Evolutionary conservation across 2,888 invertebrate species (phyloP).

Genomic region (Cryptops parisi): DNA sequence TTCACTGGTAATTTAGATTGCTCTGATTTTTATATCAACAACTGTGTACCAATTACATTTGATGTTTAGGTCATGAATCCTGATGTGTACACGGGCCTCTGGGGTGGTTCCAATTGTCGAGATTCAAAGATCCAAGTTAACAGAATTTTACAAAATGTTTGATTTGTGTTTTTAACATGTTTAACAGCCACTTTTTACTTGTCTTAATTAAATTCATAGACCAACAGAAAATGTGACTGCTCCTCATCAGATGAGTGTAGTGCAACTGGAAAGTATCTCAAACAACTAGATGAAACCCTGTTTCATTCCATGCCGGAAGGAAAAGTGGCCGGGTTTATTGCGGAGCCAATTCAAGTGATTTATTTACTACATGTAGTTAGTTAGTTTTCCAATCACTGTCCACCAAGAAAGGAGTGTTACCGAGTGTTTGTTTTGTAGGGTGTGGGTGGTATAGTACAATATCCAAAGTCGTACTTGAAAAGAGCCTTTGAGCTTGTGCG

Average conservation of each 20-base stretch:
- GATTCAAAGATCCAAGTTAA: constrained; percentile 57
- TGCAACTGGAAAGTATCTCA: constrained; percentile 62
- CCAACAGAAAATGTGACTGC: constrained; percentile 56
- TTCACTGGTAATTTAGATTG: too few species aligned
- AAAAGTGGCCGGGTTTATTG: constrained; percentile 74
- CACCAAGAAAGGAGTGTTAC: too few species aligned
- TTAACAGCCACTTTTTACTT: too few species aligned
- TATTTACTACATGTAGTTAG: too few species aligned
- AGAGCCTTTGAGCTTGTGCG: constrained; percentile 62
- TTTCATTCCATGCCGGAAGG: constrained; percentile 61
- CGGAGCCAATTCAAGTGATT: constrained; percentile 74
- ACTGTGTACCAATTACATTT: background rate
- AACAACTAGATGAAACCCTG: constrained; percentile 65
- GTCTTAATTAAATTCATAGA: too few species aligned
- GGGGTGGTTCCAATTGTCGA: constrained; percentile 76
- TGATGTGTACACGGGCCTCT: constrained; percentile 66
- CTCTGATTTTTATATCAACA: background rate
- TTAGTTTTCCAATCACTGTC: too few species aligned
- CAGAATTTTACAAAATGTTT: too few species aligned
- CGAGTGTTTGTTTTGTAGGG: constrained; percentile 46
- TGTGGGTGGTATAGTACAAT: constrained; percentile 86
- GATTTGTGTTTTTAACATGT: too few species aligned
- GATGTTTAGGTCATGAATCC: constrained; percentile 63
- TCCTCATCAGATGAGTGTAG: constrained; percentile 42
- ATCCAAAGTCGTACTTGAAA: constrained; percentile 70